A percentile compares a stretch with the other conserved stretches of the same genome.
Evolutionary conservation across 2,797 vertebrate genomes (phyloP).

Genomic region (Smutsia gigantea): DNA sequence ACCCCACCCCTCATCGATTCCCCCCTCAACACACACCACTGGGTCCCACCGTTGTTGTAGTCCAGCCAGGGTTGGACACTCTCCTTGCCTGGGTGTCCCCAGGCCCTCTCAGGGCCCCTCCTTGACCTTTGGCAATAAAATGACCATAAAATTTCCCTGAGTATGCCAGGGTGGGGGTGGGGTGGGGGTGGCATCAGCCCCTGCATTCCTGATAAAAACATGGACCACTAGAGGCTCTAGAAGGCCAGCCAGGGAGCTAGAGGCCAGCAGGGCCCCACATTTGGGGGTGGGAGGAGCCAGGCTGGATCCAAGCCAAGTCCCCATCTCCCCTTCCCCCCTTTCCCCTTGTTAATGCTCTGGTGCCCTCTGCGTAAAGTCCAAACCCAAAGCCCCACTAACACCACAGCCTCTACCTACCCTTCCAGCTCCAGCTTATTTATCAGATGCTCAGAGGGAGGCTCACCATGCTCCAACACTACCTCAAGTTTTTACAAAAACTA

Average conservation of each 20-base stretch:
- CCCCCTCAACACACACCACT: background rate
- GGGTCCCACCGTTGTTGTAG: background rate
- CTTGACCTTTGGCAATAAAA: background rate
- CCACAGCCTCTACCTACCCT: background rate
- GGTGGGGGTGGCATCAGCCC: background rate
- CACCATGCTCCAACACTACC: background rate
- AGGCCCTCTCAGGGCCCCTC: rapidly evolving
- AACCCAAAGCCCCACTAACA: background rate
- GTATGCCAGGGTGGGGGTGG: background rate
- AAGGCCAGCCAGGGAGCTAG: background rate
- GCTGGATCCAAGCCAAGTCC: background rate
- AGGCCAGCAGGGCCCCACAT: background rate
- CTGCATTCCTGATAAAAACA: background rate
- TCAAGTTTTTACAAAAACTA: background rate
- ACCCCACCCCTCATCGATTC: no score
- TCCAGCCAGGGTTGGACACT: background rate
- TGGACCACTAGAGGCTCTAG: background rate
- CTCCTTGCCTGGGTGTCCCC: no score
- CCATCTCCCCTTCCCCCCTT: background rate
- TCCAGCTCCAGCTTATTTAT: background rate
- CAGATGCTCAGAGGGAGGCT: background rate
- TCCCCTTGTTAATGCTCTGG: no score
- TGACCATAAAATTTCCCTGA: background rate
- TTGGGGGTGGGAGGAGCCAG: background rate
- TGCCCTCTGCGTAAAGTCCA: background rate